phyloP scores from a whole-genome alignment of 2,888 invertebrate genomes.

The Acholoe squamosa region DNA sequence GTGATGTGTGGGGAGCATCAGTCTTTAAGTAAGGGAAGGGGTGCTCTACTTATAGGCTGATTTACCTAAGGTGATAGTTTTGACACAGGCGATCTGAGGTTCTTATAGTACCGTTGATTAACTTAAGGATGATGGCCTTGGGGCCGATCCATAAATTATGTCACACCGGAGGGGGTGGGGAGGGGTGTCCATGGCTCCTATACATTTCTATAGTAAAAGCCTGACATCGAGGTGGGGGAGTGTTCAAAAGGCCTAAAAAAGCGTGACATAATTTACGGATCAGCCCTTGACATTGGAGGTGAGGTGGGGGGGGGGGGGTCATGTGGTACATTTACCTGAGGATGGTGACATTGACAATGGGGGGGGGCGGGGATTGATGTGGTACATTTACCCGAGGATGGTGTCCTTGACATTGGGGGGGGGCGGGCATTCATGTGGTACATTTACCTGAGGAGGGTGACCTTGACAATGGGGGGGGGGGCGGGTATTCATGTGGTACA shows the following conservation, averaged over 20 bases:
- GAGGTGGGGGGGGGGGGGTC: conserved; percentile 86
- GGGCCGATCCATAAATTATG: too few species aligned
- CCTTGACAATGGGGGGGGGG: conserved; percentile 89
- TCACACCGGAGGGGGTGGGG: conserved; percentile 92
- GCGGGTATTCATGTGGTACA: conserved; percentile 88
- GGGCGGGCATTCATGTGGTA: neutral
- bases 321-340: conserved; percentile 85
- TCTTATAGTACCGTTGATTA: conserved; percentile 91
- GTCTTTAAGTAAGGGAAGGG: too few species aligned
- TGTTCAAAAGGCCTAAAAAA: too few species aligned
- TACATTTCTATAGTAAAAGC: conserved; percentile 71
- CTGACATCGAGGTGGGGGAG: conserved; percentile 89
- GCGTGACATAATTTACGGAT: too few species aligned
- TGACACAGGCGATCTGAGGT: conserved; percentile 89
- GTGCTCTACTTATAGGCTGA: too few species aligned
- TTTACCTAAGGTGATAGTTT: conserved; percentile 80
- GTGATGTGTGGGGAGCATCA: too few species aligned
- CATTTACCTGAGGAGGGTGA: conserved; percentile 81
- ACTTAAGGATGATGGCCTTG: conserved; percentile 82
- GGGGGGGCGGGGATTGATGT: conserved; percentile 96
- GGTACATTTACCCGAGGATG: conserved; percentile 83
- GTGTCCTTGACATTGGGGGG: conserved; percentile 88
- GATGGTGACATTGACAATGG: conserved; percentile 87
- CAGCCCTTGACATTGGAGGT: conserved; percentile 90
- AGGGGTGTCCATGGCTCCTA: too few species aligned